Conservation (phyloP, 2,113 vertebrate genomes). For the Pongo pygmaeus region DNA sequence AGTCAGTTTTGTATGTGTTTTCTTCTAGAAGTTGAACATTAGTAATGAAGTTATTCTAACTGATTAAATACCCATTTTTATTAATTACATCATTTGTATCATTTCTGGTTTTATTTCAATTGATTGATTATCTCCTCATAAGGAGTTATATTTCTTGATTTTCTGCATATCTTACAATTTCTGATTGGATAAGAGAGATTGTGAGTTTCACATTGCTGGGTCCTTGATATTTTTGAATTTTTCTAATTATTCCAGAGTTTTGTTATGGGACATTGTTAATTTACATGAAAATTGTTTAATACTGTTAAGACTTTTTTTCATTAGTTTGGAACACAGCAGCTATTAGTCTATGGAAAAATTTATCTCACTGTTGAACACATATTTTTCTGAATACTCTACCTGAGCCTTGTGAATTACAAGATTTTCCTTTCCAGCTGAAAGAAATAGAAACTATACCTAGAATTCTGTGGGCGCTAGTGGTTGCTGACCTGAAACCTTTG, state of each 20-base stretch:
- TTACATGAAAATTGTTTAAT: not conserved
- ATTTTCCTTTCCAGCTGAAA: not conserved
- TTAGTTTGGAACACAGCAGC: not conserved
- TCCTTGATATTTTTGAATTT: not conserved
- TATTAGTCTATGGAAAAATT: not conserved
- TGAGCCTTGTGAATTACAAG: not conserved
- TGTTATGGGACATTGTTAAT: not conserved
- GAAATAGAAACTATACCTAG: not conserved
- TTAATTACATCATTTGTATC: not conserved
- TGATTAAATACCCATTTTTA: not conserved
- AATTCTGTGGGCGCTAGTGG: not conserved
- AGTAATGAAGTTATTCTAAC: not conserved
- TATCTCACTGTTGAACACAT: not conserved
- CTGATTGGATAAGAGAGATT: not conserved
- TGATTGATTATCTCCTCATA: not conserved
- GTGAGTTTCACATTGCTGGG: not conserved
- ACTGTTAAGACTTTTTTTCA: not conserved
- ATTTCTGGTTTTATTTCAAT: not conserved
- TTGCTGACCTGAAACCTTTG: not conserved
- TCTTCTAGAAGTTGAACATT: not conserved
- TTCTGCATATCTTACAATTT: not conserved
- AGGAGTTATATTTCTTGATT: not conserved
- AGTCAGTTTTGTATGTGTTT: not conserved
- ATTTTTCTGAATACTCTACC: not conserved
- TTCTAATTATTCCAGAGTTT: not conserved